Conservation (phyloP, 2,113 vertebrate species). For the Phrynocephalus versicolor region DNA sequence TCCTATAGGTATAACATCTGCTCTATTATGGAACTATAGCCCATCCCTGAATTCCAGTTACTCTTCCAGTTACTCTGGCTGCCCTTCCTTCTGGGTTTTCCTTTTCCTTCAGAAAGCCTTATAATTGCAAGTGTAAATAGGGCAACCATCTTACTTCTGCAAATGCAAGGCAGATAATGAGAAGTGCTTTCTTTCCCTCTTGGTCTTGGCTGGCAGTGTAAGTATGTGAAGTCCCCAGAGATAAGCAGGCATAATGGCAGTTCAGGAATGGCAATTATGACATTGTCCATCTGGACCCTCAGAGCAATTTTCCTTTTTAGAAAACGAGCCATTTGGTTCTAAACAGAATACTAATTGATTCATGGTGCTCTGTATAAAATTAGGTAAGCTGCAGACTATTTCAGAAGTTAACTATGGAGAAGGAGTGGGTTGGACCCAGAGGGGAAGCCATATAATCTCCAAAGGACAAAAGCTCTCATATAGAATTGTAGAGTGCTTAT, state of each 20-base stretch:
- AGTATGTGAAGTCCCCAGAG: background rate
- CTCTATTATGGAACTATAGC: background rate
- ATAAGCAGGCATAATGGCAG: background rate
- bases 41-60: too few relatives aligned
- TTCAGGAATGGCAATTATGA: background rate
- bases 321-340: background rate
- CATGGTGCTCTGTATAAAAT: background rate
- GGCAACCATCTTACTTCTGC: background rate
- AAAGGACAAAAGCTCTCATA: background rate
- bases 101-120: background rate
- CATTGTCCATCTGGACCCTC: constrained; percentile 62
- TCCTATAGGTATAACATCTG: background rate
- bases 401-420: background rate
- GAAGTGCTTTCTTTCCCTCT: background rate
- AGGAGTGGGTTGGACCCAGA: background rate
- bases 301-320: constrained; percentile 42
- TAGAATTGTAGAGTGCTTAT: too few relatives aligned
- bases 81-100: background rate
- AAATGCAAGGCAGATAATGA: background rate
- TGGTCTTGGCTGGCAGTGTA: background rate
- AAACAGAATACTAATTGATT: background rate
- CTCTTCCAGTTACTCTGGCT: background rate
- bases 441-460: background rate
- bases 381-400: background rate
- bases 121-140: background rate